A percentile compares a stretch with the other conserved stretches of the same genome.
These are phyloP conservation scores for Mylabris phalerata DNA, from an alignment of 1,140 invertebrate species.

Conservation along the genomic window DNA sequence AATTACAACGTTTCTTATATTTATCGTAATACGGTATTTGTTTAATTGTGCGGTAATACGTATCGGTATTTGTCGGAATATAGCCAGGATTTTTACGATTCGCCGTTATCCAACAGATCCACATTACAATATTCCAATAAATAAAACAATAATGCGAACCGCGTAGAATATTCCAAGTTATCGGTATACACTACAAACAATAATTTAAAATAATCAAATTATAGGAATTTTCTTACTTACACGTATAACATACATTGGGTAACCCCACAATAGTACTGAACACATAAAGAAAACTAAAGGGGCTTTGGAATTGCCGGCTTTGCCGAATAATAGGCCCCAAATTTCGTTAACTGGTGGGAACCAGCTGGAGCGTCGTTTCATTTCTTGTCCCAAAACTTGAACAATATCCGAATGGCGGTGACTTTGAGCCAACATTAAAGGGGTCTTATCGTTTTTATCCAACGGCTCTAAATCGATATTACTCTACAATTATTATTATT, in stretches of 20 bases:
- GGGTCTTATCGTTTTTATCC: conserved; percentile 89
- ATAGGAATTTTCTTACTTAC: conserved; percentile 44
- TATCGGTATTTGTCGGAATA: conserved; percentile 78
- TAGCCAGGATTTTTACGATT: conserved; percentile 85
- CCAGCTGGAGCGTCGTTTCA: conserved; percentile 72
- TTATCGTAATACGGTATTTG: conserved; percentile 86
- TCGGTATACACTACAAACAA: conserved; percentile 51
- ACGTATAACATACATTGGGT: conserved; percentile 86
- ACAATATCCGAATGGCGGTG: conserved; percentile 80
- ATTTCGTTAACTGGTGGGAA: conserved; percentile 79
- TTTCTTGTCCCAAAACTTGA: conserved; percentile 69
- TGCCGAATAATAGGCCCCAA: conserved; percentile 85
- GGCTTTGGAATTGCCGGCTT: conserved; percentile 81
- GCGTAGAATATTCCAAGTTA: conserved; percentile 82
- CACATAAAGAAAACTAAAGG: conserved; percentile 78
- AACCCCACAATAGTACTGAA: conserved; percentile 82
- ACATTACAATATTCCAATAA: conserved; percentile 85
- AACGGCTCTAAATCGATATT: conserved; percentile 76
- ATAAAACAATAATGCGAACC: conserved; percentile 84
- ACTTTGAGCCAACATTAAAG: conserved; percentile 77
- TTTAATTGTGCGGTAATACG: conserved; percentile 82
- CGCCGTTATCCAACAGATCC: conserved; percentile 84
- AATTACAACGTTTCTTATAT: conserved; percentile 79
- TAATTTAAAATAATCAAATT: not conserved
- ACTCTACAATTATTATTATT: conserved; percentile 49